A percentile compares a stretch with the other conserved stretches of the same genome.
These are phyloP conservation scores for Nipponia nippon DNA, from an alignment of 2,113 vertebrate species.

Conservation along the genomic window DNA sequence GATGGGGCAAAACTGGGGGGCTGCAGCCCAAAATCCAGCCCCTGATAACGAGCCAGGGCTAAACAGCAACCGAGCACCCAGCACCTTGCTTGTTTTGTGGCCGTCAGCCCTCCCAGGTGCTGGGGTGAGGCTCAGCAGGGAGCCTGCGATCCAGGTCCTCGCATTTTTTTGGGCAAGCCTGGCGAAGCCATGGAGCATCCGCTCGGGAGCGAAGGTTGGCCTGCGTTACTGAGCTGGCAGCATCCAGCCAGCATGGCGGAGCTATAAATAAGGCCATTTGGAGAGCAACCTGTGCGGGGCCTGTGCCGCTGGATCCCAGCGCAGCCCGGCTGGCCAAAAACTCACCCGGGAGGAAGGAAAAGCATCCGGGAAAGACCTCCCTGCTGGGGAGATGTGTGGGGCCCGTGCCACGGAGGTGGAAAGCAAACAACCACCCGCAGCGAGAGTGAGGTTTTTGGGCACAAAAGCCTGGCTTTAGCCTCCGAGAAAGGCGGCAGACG, in stretches of 20 bases:
- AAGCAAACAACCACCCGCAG: background rate
- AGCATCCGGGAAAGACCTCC: background rate
- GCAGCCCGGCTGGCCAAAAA: background rate
- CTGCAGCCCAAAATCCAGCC: background rate
- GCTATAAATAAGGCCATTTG: background rate
- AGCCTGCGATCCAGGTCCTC: background rate
- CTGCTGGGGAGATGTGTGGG: background rate
- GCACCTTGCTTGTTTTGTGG: background rate
- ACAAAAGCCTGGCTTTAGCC: background rate
- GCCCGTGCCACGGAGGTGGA: background rate
- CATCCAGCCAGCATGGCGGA: background rate
- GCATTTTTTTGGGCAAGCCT: background rate
- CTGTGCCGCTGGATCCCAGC: background rate
- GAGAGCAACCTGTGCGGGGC: background rate
- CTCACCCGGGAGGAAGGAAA: background rate
- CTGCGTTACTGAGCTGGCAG: background rate
- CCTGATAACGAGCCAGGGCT: fast-evolving
- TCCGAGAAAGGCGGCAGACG: fast-evolving
- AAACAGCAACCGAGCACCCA: background rate
- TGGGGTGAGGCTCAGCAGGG: background rate
- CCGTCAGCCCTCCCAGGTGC: background rate
- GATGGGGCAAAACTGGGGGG: background rate
- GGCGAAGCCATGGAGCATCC: background rate
- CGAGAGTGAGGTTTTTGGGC: background rate
- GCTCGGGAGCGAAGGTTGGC: fast-evolving